phyloP scores from a whole-genome alignment of 2,797 vertebrate species.

The Threskiornis aethiopicus region DNA sequence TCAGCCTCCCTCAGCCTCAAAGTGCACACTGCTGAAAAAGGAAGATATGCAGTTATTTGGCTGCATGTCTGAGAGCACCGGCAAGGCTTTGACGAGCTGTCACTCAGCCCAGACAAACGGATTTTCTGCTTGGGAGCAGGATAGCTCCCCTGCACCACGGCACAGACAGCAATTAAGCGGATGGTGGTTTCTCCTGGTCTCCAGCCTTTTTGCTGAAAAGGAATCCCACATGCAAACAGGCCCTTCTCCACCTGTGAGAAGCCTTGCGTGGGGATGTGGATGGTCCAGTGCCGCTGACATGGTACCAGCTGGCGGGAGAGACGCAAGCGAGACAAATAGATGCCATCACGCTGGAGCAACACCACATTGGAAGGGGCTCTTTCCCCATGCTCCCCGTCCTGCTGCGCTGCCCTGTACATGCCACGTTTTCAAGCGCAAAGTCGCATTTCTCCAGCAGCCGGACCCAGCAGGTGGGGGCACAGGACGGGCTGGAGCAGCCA shows the following conservation, averaged over 20 bases:
- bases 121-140: neutral
- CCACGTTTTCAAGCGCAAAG: neutral
- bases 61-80: neutral
- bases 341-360: too few species aligned
- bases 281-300: fast-evolving
- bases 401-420: fast-evolving
- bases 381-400: neutral
- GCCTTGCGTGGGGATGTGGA: fast-evolving
- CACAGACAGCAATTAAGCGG: neutral
- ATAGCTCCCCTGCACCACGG: fast-evolving
- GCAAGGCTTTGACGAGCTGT: neutral
- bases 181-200: neutral
- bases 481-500: neutral
- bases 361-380: fast-evolving
- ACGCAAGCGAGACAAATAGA: neutral
- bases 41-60: neutral
- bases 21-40: neutral
- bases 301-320: neutral
- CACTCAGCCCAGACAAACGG: neutral
- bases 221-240: fast-evolving
- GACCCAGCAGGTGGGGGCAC: fast-evolving
- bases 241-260: neutral
- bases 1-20: neutral
- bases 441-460: fast-evolving
- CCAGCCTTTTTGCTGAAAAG: neutral